A percentile compares a stretch with the other conserved stretches of the same genome.
Conservation (phyloP, 2,797 vertebrate genomes). For the Phoebastria nigripes region DNA sequence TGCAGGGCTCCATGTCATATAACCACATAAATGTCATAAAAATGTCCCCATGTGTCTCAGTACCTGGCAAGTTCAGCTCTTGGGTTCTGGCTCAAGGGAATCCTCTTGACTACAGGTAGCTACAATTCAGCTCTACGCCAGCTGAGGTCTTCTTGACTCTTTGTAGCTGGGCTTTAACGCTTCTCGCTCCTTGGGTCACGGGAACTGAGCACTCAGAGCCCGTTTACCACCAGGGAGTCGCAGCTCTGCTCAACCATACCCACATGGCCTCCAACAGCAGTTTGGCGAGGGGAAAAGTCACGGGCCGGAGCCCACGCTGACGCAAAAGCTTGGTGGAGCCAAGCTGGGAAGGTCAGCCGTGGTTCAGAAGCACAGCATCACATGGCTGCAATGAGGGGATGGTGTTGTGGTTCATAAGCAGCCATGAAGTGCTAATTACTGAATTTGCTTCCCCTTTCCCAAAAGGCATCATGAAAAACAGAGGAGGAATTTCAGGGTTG, state of each 20-base stretch:
- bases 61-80: neutral
- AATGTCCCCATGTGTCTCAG: neutral
- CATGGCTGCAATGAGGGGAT: neutral
- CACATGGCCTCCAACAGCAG: neutral
- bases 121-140: no score
- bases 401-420: neutral
- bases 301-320: neutral
- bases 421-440: neutral
- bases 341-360: no score
- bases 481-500: neutral
- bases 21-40: neutral
- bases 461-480: neutral
- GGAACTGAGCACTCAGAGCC: neutral
- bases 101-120: neutral
- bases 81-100: neutral
- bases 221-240: fast-evolving
- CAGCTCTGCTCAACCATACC: neutral
- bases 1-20: neutral
- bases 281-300: neutral
- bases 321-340: neutral
- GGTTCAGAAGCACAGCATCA: neutral
- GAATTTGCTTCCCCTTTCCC: neutral
- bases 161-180: neutral
- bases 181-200: neutral
- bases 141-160: neutral